Base-by-base conservation (phyloP, 2,797 vertebrate genomes). In the Lycodopsis pacificus region DNA sequence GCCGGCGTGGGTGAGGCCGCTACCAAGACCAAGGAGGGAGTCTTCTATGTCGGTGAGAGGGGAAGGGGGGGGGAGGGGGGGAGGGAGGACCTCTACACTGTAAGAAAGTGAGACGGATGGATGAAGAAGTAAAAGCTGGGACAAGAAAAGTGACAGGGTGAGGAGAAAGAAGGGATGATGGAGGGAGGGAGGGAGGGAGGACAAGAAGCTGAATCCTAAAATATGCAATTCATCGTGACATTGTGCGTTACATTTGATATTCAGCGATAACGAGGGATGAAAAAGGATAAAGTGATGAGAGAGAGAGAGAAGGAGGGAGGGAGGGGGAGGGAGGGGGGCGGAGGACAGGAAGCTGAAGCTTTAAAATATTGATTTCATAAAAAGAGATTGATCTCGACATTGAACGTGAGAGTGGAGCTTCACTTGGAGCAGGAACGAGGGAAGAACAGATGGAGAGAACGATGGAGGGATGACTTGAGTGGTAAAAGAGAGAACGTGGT, bases 21-120 rank as follows among this genome's bases (percentile, higher is more conserved):
- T 0, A 92, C 96, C 91, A 99, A 97, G 93, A 99, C 98, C 91
- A 98, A 98, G 91, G 97, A 99, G 90, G 97, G 98, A 19, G 98
- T 98, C 86, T 93, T 98, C 95, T 98, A 97, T 76, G 97, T 99
- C 82, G 97, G 97, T 98, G 70, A 89, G 88, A 65, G 58, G 66
- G 0, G 51, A 66, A 1, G 20, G 76, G 79, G 22, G 59, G 62
- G 15, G 65, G 32, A 54, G 10, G 48, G 36, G 42, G 1, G n/a
- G 36, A 30, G 2, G 48, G 44, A 76, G 7, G 51, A 30, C 30
- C 54, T 49, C 1, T 46, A 5, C 14, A 46, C 44, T 38, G 5
- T 15, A 3, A 44, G 12, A 14, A 46, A 46, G 44, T 46, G 15
- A 44, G 42, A 51, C 20, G 19, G 19, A 48, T 7, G 46, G 8